Conservation (phyloP, 2,113 vertebrate species). For the Uria lomvia region DNA sequence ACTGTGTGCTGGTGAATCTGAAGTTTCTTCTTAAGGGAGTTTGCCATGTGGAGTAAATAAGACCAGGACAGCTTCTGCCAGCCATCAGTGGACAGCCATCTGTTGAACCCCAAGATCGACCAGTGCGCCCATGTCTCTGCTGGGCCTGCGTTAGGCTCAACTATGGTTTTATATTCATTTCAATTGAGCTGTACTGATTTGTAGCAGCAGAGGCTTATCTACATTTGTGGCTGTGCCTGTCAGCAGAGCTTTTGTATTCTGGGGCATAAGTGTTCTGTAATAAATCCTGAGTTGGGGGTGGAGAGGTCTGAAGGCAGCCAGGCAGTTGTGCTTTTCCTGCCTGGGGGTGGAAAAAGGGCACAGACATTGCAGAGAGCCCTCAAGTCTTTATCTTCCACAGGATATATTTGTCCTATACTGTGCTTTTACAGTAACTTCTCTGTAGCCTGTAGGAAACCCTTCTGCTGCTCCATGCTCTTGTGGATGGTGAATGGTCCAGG, state of each 20-base stretch:
- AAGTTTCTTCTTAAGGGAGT: background rate
- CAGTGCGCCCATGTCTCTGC: fast-evolving
- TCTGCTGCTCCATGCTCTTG: background rate
- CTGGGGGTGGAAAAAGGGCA: background rate
- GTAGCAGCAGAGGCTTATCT: background rate
- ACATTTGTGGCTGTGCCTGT: background rate
- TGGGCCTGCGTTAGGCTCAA: background rate
- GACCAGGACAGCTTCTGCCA: background rate
- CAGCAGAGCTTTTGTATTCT: background rate
- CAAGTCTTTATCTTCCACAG: background rate
- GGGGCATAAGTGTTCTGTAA: background rate
- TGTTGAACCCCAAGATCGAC: background rate
- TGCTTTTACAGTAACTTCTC: background rate
- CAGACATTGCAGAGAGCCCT: background rate
- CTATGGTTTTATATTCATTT: background rate
- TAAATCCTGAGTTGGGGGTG: background rate
- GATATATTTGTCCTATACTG: background rate
- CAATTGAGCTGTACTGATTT: background rate
- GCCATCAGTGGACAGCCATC: background rate
- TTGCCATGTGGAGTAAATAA: background rate
- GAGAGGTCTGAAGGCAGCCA: background rate
- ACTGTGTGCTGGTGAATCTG: background rate
- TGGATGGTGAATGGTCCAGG: background rate
- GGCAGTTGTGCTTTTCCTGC: background rate
- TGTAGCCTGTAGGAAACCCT: background rate